Conservation (phyloP, 2,113 vertebrate species). For the Arenaria interpres region DNA sequence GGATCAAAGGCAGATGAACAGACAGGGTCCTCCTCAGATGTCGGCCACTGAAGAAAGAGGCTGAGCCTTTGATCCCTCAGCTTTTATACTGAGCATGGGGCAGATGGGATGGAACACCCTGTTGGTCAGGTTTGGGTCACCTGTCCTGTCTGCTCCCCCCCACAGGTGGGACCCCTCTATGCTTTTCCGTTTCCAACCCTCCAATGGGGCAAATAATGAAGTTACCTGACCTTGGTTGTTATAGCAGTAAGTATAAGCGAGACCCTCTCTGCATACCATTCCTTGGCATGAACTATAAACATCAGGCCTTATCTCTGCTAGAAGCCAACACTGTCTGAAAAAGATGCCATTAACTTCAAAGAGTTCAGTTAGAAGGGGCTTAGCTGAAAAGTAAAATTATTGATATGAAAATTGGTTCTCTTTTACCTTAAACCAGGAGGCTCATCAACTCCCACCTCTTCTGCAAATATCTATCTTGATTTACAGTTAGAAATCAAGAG, state of each 20-base stretch:
- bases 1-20: background rate
- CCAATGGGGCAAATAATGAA: background rate
- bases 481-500: background rate
- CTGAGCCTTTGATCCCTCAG: background rate
- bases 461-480: background rate
- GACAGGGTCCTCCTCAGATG: background rate
- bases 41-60: background rate
- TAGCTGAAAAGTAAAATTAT: background rate
- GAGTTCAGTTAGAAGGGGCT: background rate
- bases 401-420: background rate
- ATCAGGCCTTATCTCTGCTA: background rate
- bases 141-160: background rate
- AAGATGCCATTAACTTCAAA: background rate
- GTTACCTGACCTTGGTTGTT: background rate
- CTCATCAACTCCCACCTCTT: background rate
- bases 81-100: background rate
- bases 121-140: background rate
- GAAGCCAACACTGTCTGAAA: background rate
- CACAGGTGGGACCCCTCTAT: background rate
- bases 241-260: background rate
- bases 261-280: background rate
- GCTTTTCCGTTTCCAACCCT: background rate
- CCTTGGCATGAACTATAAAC: background rate
- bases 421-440: background rate
- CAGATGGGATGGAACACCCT: background rate